These are phyloP conservation scores for Cheirogaleus major DNA, from an alignment of 2,797 vertebrate genomes.

Conservation along the genomic window DNA sequence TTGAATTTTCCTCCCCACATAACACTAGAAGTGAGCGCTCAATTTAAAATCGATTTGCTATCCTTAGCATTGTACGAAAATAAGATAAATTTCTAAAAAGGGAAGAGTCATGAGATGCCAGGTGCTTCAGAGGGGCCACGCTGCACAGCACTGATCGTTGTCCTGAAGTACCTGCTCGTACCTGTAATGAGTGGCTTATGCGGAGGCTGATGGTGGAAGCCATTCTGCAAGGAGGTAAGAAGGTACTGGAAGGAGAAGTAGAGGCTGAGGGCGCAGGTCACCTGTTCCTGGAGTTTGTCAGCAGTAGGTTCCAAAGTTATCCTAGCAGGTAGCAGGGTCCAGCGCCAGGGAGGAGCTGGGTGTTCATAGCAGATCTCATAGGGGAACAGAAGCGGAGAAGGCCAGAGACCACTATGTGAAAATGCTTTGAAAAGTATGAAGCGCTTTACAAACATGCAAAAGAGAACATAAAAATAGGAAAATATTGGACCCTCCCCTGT, in stretches of 20 bases:
- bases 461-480: neutral
- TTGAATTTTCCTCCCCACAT: neutral
- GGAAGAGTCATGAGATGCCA: neutral
- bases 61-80: neutral
- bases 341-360: neutral
- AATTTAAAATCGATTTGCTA: neutral
- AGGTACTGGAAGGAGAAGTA: neutral
- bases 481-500: neutral
- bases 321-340: neutral
- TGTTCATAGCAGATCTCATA: no score
- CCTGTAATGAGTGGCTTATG: neutral
- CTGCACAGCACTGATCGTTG: neutral
- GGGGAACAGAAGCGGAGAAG: neutral
- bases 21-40: neutral
- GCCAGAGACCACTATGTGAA: neutral
- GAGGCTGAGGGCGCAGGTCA: neutral
- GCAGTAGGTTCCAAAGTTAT: neutral
- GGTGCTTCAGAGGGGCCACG: neutral
- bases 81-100: neutral
- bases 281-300: neutral
- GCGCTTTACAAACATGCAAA: neutral
- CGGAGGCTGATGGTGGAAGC: neutral
- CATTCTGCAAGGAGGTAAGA: neutral
- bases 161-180: neutral
- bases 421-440: neutral